Percentiles rank a stretch among this genome's conserved stretches.
Conservation (phyloP, 2,888 invertebrate species). For the Chloroclysta siterata region DNA sequence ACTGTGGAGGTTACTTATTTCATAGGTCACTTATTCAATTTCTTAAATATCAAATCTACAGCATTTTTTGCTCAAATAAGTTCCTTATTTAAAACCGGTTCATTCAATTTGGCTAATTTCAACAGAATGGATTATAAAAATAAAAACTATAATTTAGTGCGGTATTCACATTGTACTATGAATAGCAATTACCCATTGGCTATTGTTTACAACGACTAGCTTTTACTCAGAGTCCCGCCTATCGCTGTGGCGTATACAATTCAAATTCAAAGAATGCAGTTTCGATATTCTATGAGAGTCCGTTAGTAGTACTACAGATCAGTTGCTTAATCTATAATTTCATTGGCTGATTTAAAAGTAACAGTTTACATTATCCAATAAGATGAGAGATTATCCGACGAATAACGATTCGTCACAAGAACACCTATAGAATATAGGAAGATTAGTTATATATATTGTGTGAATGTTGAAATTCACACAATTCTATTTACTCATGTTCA, state of each 20-base stretch:
- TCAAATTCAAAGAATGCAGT: not conserved
- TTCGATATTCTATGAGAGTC: not conserved
- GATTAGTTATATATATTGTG: too few relatives aligned
- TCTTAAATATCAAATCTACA: not conserved
- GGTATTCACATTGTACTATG: constrained; percentile 73
- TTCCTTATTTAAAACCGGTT: not conserved
- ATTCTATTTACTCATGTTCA: too few relatives aligned
- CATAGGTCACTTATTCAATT: too few relatives aligned
- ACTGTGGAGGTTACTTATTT: constrained; percentile 27
- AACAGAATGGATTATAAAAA: constrained; percentile 45
- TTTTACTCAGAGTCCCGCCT: constrained; percentile 11
- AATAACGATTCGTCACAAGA: too few relatives aligned
- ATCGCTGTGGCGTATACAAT: not conserved
- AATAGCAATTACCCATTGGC: constrained; percentile 58
- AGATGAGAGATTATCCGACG: too few relatives aligned
- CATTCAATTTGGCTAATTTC: constrained; percentile 47
- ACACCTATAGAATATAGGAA: too few relatives aligned
- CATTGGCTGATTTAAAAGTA: too few relatives aligned
- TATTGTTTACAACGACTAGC: constrained; percentile 59
- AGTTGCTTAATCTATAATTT: too few relatives aligned
- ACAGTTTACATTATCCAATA: too few relatives aligned
- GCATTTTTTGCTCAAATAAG: constrained; percentile 1
- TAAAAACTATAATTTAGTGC: constrained; percentile 70
- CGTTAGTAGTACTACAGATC: too few relatives aligned
- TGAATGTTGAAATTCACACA: too few relatives aligned